These are phyloP conservation scores for Dascillus cervinus DNA, from an alignment of 2,888 invertebrate species.

Conservation along the genomic window DNA sequence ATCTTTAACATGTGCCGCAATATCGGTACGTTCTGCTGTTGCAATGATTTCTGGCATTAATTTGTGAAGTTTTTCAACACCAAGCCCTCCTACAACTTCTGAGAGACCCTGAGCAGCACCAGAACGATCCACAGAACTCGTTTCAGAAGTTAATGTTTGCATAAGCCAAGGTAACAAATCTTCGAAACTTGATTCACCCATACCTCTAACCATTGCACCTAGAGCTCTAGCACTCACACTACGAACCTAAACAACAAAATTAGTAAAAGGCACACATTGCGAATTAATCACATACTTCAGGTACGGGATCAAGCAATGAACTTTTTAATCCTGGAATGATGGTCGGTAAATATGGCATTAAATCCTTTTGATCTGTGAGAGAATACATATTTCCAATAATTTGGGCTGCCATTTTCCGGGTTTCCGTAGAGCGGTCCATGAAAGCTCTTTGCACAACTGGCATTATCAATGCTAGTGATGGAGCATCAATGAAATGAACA, in stretches of 20 bases:
- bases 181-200: slow-evolving; percentile 94
- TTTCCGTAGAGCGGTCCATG: slow-evolving; percentile 95
- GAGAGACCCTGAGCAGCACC: slow-evolving; percentile 89
- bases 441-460: slow-evolving; percentile 97
- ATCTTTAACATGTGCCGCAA: slow-evolving; percentile 95
- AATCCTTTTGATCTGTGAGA: slow-evolving; percentile 95
- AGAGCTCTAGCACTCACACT: slow-evolving; percentile 93
- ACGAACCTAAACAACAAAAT: slow-evolving; percentile 53
- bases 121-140: slow-evolving; percentile 89
- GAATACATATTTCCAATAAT: slow-evolving; percentile 99
- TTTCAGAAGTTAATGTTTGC: slow-evolving; percentile 93
- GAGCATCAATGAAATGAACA: slow-evolving; percentile 98
- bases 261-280: not conserved
- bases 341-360: slow-evolving; percentile 90
- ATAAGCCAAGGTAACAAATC: slow-evolving; percentile 97
- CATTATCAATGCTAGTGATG: slow-evolving; percentile 97
- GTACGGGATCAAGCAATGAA: slow-evolving; percentile 94
- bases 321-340: slow-evolving; percentile 96
- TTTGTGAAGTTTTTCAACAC: slow-evolving; percentile 88
- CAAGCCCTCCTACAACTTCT: slow-evolving; percentile 94
- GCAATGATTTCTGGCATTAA: slow-evolving; percentile 97
- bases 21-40: slow-evolving; percentile 86
- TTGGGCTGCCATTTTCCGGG: slow-evolving; percentile 98
- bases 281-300: slow-evolving; percentile 56
- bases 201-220: slow-evolving; percentile 95